Evolutionary conservation across 2,888 invertebrate genomes (phyloP).

Genomic region (Apeira syringaria): DNA sequence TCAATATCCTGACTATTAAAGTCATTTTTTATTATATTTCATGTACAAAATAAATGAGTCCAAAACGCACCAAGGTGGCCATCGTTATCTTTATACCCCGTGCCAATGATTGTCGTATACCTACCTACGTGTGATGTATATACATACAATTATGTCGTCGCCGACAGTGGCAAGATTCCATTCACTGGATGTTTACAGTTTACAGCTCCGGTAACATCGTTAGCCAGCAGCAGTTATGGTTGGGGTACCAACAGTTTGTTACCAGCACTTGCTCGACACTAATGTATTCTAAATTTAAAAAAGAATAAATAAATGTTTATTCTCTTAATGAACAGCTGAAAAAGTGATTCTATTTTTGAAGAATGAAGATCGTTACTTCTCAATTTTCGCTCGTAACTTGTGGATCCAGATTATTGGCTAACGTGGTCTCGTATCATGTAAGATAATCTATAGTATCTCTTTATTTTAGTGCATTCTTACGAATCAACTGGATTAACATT

Average conservation of each 20-base stretch:
- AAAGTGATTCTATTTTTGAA: conserved; percentile 2
- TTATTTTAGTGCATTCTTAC: too few relatives aligned
- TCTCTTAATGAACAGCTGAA: conserved; percentile 26
- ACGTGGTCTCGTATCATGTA: not conserved
- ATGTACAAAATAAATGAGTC: conserved; percentile 3
- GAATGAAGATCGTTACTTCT: not conserved
- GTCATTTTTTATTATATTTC: too few relatives aligned
- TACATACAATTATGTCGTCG: not conserved
- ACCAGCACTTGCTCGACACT: conserved; percentile 61
- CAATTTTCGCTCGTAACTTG: conserved; percentile 1
- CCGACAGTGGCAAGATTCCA: conserved; percentile 60
- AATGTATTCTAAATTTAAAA: conserved; percentile 30
- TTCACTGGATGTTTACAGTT: conserved; percentile 76
- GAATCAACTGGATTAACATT: too few relatives aligned
- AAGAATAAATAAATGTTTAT: conserved; percentile 12
- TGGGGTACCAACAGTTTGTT: conserved; percentile 58
- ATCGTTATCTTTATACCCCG: conserved; percentile 25
- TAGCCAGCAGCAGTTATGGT: conserved; percentile 48
- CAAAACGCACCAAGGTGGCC: conserved; percentile 25
- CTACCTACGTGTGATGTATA: too few relatives aligned
- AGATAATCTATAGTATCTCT: too few relatives aligned
- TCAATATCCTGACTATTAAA: too few relatives aligned
- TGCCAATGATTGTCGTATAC: conserved; percentile 26
- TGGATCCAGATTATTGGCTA: not conserved
- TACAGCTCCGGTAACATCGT: conserved; percentile 72